Evolutionary conservation across 2,888 invertebrate genomes (phyloP), one percentile per base, ranked within the genome.

Genomic region (Copidosoma aretas): DNA sequence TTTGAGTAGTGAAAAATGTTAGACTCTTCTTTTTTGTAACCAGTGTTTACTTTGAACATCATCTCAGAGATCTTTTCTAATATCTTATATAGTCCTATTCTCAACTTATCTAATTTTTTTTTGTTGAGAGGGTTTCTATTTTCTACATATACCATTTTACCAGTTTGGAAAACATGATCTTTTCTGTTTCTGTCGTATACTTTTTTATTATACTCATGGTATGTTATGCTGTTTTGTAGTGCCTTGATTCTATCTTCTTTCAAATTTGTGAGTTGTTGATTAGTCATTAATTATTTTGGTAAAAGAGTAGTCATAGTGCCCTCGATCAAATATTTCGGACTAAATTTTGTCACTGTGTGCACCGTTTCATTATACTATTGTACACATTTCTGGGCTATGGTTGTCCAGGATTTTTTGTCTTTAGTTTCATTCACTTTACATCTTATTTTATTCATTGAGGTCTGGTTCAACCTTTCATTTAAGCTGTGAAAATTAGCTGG

Each of bases 401-500:
- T 32, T 32, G 32, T 32, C 73, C 73, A 71, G 10, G 65, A 60
- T 49, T n/a, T 60, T 54, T 65, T 69, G 22, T 39, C 25, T 43
- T 60, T 49, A 32, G 64, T 53, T 67, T 73, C 65, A 56, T 73
- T 73, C 25, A 71, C 65, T 63, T 64, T 63, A 46, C 73, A 73
- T 71, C 68, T 64, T 12, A 70, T 70, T 64, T 64, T 73, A 46
- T 73, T 71, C 1, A 71, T 61, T 63, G 71, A 10, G 10, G 71
- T 71, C 56, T 68, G 64, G 21, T 68, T 60, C 19, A 68, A 14
- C 39, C 68, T 54, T 57, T 62, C 68, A 41, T 68, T 67, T 21
- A 61, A 25, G n/a, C 56, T 64, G 32, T 32, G 32, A 80, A 79
- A 19, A 79, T 59, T 22, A 79, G 67, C 60, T 61, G 51, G 51